phyloP scores from a whole-genome alignment of 2,888 invertebrate species.

The Drosophila bunnanda region DNA sequence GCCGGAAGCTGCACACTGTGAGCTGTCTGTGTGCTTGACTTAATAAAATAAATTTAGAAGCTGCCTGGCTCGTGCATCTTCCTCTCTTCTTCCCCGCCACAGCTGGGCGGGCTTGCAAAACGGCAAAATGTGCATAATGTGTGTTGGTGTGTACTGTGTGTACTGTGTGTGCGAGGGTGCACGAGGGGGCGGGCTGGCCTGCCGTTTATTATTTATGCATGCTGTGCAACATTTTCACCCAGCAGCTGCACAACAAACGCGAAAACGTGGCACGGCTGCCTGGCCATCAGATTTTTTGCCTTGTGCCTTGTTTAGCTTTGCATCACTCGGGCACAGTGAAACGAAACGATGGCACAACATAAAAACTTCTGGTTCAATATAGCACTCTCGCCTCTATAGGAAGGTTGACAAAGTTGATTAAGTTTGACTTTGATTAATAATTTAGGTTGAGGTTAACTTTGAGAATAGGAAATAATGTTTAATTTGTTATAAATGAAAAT shows the following conservation, averaged over 20 bases:
- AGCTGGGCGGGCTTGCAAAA: conserved; percentile 62
- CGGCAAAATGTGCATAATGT: conserved; percentile 75
- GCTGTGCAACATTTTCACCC: conserved; percentile 75
- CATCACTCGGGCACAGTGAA: conserved; percentile 23
- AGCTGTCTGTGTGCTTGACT: conserved; percentile 77
- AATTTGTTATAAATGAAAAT: neutral
- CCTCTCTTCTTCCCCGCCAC: conserved; percentile 13
- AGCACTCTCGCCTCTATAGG: neutral
- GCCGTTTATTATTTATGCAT: conserved; percentile 80
- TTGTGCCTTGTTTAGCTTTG: conserved; percentile 27
- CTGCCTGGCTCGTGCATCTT: conserved; percentile 53
- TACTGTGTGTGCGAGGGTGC: conserved; percentile 15
- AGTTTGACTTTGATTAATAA: neutral
- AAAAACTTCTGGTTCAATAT: neutral
- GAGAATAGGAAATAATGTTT: neutral
- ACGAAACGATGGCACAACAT: neutral
- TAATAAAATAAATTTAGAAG: conserved; percentile 79
- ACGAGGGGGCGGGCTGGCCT: conserved; percentile 41
- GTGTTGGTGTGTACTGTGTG: conserved; percentile 16
- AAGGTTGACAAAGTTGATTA: neutral
- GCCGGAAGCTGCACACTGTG: conserved; percentile 26
- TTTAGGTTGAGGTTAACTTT: too few relatives aligned
- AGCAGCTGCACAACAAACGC: conserved; percentile 75
- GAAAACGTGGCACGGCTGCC: conserved; percentile 64
- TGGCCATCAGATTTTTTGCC: conserved; percentile 54